Conservation (phyloP, 2,888 invertebrate species). For the Formica aserva region DNA sequence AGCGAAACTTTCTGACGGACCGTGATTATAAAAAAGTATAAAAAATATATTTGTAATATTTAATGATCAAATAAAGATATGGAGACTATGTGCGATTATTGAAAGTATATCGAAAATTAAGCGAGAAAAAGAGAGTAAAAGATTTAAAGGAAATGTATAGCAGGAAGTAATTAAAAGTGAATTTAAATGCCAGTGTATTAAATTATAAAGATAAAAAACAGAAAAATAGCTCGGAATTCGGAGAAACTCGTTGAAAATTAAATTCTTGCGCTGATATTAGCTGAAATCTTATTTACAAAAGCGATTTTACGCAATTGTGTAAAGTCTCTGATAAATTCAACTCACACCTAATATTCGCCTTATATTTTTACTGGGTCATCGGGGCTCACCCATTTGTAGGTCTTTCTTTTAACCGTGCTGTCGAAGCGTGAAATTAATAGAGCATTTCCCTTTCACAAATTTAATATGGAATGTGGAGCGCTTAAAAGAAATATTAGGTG, state of each 20-base stretch:
- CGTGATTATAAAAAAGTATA: background rate
- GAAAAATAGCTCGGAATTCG: background rate
- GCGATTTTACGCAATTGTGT: background rate
- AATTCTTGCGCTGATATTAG: background rate
- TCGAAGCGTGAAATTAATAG: slow-evolving; percentile 45
- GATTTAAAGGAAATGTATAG: background rate
- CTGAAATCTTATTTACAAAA: background rate
- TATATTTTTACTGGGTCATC: slow-evolving; percentile 18
- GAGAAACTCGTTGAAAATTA: background rate
- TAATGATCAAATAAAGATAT: background rate
- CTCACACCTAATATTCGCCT: background rate
- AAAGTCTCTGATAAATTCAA: background rate
- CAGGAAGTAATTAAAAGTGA: background rate
- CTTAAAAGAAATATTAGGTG: slow-evolving; percentile 42
- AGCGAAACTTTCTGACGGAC: background rate
- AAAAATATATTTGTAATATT: background rate
- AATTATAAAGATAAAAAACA: background rate
- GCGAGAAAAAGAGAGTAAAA: background rate
- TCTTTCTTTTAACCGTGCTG: slow-evolving; percentile 19
- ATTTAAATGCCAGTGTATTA: background rate
- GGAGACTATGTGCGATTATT: background rate
- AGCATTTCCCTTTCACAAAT: slow-evolving; percentile 21
- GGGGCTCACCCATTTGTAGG: background rate
- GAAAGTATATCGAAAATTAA: background rate
- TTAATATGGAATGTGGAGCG: slow-evolving; percentile 19